Evolutionary conservation across 2,113 vertebrate species (phyloP).

Genomic region (Alosa alosa): DNA sequence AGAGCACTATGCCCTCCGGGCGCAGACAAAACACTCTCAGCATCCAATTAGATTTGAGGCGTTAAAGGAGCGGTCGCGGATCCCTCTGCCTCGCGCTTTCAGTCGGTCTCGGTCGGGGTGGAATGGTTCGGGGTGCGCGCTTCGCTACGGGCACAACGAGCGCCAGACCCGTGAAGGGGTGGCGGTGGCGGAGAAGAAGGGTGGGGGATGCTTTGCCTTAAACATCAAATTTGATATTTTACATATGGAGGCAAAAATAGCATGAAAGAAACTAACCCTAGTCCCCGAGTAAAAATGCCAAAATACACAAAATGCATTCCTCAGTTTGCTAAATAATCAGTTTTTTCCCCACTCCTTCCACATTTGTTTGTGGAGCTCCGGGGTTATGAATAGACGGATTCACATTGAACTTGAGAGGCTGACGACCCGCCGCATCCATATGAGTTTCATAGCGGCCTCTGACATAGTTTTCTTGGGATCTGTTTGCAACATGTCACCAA

Average conservation of each 20-base stretch:
- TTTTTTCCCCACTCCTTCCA: slow-evolving; percentile 12
- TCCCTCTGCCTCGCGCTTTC: not conserved
- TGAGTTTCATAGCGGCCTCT: not conserved
- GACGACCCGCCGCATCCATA: not conserved
- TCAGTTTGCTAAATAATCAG: slow-evolving; percentile 18
- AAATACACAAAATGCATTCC: slow-evolving; percentile 24
- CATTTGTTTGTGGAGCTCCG: not conserved
- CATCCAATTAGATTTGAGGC: slow-evolving; percentile 17
- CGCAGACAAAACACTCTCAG: slow-evolving; percentile 13
- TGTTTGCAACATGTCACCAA: slow-evolving; percentile 20
- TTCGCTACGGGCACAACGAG: not conserved
- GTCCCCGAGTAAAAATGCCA: slow-evolving; percentile 24
- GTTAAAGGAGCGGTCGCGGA: not conserved
- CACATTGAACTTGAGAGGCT: slow-evolving; percentile 14
- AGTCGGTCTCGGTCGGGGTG: not conserved
- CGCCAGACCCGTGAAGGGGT: not conserved
- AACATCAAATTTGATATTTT: slow-evolving; percentile 37
- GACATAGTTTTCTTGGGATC: slow-evolving; percentile 9
- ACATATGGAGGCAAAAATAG: slow-evolving; percentile 28
- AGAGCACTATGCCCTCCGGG: not conserved
- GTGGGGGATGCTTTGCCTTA: slow-evolving; percentile 29
- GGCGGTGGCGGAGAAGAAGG: not conserved
- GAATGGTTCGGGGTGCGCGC: not conserved
- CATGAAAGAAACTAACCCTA: slow-evolving; percentile 15
- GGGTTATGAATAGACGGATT: slow-evolving; percentile 16